Evolutionary conservation across 2,113 vertebrate species (phyloP).

Genomic region (Oxyruncus cristatus): DNA sequence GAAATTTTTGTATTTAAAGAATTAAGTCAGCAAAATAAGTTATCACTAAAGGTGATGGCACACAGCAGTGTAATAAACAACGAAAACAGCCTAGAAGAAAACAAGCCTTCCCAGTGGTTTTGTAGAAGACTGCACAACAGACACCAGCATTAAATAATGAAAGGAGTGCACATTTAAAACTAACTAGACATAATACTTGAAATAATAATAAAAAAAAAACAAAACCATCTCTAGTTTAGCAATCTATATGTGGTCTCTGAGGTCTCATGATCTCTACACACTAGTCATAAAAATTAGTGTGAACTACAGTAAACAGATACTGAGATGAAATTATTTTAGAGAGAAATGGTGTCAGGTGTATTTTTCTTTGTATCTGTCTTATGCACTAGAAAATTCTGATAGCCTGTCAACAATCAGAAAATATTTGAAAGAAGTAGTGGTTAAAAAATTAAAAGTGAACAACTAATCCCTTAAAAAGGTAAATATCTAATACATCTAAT

Average conservation of each 20-base stretch:
- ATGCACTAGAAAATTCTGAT: background rate
- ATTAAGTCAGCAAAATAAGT: background rate
- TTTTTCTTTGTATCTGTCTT: background rate
- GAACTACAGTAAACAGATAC: background rate
- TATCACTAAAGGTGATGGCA: background rate
- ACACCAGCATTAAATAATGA: background rate
- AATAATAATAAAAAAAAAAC: background rate
- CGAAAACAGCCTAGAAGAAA: background rate
- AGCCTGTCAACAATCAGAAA: background rate
- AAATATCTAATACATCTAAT: background rate
- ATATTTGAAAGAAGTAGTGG: background rate
- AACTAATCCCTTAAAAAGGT: background rate
- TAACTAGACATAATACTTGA: background rate
- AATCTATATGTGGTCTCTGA: background rate
- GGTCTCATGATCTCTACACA: background rate
- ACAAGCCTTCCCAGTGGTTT: background rate
- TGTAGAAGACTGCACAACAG: background rate
- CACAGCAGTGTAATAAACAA: background rate
- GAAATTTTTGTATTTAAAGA: background rate
- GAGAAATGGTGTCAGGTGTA: background rate
- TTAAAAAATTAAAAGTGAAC: background rate
- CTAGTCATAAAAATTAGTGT: background rate
- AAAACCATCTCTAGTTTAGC: background rate
- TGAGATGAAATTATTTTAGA: background rate
- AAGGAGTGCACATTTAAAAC: background rate